Evolutionary conservation across 2,113 vertebrate genomes (phyloP), one percentile per base, ranked within the genome.

Genomic region (Corvus cornix): DNA sequence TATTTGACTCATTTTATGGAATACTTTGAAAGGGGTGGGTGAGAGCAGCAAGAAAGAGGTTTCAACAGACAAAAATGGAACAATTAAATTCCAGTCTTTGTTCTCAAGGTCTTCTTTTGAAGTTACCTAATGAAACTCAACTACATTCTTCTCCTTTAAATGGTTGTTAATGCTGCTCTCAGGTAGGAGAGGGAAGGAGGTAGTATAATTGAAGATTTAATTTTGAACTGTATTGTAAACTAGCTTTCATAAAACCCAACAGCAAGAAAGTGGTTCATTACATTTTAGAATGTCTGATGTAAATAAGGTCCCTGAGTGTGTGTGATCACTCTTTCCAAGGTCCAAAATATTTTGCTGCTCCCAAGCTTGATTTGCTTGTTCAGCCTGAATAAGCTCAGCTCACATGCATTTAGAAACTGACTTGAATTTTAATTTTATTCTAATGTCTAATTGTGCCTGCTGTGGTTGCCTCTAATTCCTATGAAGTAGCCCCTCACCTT

Each of bases 351-450:
- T 93, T 93, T 90, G 23, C 46, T 83, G 14, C 91, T 95, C 75
- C 39, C 27, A 70, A 72, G 80, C 19, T 84, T 94, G 27, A 8
- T 70, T 89, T 91, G 52, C 30, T 91, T 82, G 69, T 79, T 90
- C 55, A 68, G 41, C 53, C 10, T 88, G 68, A 94, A 67, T 89
- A 95, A 78, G 46, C 28, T 92, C 56, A 90, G 39, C 44, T 76
- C 58, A 43, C 33, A 27, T 67, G 24, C 58, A 70, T 94, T 90
- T 89, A 64, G 56, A 81, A 90, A 83, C 20, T 4, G 6, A 52
- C 62, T 78, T 83, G 74, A 94, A 85, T 93, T 93, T 93, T 87
- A 64, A 86, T 93, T 94, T 90, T 83, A 76, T 90, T 91, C 37
- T 58, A 43, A 72, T 82, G 43, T 49, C 53, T 93, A 60, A 75